Conservation (phyloP, 2,888 invertebrate species). For the Lepidocyrtoides sp. region DNA sequence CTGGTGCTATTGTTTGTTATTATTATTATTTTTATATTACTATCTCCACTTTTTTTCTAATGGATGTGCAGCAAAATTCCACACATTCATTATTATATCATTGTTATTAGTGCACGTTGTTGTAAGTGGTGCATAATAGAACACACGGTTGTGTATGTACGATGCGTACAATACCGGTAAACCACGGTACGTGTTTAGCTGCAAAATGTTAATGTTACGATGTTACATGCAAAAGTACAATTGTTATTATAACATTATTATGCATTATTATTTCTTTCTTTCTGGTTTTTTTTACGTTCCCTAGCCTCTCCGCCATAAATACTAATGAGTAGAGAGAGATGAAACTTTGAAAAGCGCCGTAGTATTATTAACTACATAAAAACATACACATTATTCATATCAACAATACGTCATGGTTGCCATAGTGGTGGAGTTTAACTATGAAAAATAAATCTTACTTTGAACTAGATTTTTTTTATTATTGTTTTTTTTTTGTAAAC, state of each 20-base stretch:
- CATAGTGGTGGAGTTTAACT: neutral
- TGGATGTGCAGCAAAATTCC: slow-evolving; percentile 23
- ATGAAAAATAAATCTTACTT: neutral
- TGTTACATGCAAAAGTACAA: slow-evolving; percentile 50
- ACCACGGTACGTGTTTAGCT: slow-evolving; percentile 33
- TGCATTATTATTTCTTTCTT: slow-evolving; percentile 13
- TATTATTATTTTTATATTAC: neutral
- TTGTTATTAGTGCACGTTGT: slow-evolving; percentile 20
- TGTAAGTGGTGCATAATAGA: neutral
- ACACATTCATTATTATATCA: neutral
- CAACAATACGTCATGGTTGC: neutral
- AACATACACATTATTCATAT: neutral
- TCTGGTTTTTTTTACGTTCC: neutral
- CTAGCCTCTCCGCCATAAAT: slow-evolving; percentile 48
- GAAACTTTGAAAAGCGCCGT: slow-evolving; percentile 21
- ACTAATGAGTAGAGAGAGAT: slow-evolving; percentile 39
- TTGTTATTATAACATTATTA: slow-evolving; percentile 25
- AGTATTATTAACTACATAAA: slow-evolving; percentile 3
- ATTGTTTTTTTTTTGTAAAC: neutral
- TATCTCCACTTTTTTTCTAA: neutral
- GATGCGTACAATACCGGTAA: slow-evolving; percentile 56
- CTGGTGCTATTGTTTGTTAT: neutral
- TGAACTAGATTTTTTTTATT: slow-evolving; percentile 20
- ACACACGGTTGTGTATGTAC: neutral
- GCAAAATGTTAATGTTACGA: slow-evolving; percentile 26